A percentile compares a stretch with the other conserved stretches of the same genome.
phyloP scores from a whole-genome alignment of 1,140 invertebrate genomes.

The Papilio helenus region DNA sequence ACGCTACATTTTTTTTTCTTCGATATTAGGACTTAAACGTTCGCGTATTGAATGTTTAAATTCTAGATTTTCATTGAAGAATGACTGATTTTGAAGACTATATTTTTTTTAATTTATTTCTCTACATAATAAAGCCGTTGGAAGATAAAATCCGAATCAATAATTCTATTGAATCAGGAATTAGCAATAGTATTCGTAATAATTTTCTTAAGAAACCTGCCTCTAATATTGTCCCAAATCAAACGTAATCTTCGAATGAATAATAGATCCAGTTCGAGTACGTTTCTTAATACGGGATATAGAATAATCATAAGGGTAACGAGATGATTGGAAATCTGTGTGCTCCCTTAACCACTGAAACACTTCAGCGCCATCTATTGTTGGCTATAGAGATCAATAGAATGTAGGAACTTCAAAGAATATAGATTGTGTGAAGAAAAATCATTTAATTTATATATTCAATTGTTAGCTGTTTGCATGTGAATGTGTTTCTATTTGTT shows the following conservation, averaged over 20 bases:
- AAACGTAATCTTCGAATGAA: conserved; percentile 39
- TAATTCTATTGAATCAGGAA: neutral
- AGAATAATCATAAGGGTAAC: conserved; percentile 44
- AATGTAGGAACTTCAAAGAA: conserved; percentile 33
- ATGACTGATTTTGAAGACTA: no score
- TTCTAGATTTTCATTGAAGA: no score
- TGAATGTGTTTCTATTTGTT: neutral
- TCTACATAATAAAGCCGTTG: neutral
- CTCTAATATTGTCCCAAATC: conserved; percentile 25
- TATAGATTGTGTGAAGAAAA: conserved; percentile 48
- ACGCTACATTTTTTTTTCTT: no score
- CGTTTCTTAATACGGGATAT: conserved; percentile 33
- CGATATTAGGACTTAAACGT: no score
- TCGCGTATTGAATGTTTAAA: no score
- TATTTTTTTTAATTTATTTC: neutral
- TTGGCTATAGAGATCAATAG: conserved; percentile 52
- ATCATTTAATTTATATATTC: neutral
- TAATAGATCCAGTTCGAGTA: conserved; percentile 36
- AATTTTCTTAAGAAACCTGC: conserved; percentile 11
- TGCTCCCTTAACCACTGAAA: conserved; percentile 48
- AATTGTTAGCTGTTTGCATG: neutral
- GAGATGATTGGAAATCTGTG: conserved; percentile 51
- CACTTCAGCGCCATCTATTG: conserved; percentile 53
- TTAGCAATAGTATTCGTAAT: neutral
- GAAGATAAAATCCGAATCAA: neutral